A percentile compares a stretch with the other conserved stretches of the same genome.
phyloP scores from a whole-genome alignment of 2,797 vertebrate species.

The Todus mexicanus region DNA sequence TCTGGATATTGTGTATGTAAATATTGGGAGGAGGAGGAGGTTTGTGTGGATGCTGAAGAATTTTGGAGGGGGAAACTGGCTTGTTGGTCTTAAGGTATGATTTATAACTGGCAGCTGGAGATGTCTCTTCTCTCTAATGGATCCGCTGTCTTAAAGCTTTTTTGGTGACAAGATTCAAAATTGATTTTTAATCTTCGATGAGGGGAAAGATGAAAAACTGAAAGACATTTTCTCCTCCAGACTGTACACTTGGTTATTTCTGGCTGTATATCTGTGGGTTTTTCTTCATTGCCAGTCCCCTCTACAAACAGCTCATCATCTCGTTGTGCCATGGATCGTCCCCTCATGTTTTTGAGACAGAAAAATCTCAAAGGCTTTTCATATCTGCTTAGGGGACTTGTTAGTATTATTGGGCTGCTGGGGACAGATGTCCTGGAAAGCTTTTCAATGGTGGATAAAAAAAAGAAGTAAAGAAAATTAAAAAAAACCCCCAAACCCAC shows the following conservation, averaged over 20 bases:
- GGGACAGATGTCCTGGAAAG: not conserved
- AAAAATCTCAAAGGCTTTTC: not conserved
- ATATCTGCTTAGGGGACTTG: not conserved
- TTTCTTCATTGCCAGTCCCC: not conserved
- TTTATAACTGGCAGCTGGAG: not conserved
- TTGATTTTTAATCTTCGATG: not conserved
- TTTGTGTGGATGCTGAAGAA: not conserved
- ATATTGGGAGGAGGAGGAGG: not conserved
- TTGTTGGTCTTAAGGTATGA: not conserved
- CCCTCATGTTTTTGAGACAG: not conserved
- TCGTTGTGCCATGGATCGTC: not conserved
- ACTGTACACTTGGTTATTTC: not conserved
- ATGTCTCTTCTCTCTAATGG: not conserved
- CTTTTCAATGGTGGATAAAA: not conserved
- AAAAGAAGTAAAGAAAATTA: not conserved
- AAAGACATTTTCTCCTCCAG: not conserved
- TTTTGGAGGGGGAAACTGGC: not conserved
- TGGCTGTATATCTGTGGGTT: not conserved
- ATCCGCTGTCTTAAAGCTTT: not conserved
- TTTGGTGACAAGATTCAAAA: not conserved
- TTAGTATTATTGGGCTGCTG: not conserved
- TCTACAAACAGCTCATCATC: not conserved
- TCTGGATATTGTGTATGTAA: not conserved
- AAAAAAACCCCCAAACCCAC: not conserved
- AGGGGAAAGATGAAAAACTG: not conserved